These are phyloP conservation scores for Dasyprocta punctata DNA, from an alignment of 2,113 vertebrate genomes.

Conservation along the genomic window DNA sequence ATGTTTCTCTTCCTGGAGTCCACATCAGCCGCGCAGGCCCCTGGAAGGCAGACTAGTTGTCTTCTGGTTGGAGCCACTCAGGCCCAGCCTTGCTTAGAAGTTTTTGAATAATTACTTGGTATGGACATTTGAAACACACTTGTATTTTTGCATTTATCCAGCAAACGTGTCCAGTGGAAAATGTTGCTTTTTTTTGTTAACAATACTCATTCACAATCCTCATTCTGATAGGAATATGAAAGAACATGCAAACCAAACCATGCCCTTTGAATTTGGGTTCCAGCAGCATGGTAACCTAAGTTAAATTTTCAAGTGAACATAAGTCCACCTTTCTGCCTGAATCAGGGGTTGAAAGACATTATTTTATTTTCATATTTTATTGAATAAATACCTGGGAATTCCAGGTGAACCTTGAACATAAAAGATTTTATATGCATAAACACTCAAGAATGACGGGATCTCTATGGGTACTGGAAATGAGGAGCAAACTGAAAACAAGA, in stretches of 20 bases:
- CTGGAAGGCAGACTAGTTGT: too few relatives aligned
- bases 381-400: constrained; percentile 5
- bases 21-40: too few relatives aligned
- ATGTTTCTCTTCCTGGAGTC: too few relatives aligned
- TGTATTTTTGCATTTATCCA: background rate
- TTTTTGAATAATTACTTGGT: constrained; percentile 5
- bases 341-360: background rate
- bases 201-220: background rate
- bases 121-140: background rate
- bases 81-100: background rate
- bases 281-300: background rate
- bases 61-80: too few relatives aligned
- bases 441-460: background rate
- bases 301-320: background rate
- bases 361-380: constrained; percentile 1
- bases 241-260: background rate
- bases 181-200: background rate
- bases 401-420: background rate
- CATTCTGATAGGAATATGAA: background rate
- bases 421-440: background rate
- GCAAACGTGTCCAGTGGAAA: background rate
- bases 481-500: background rate
- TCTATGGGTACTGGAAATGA: background rate
- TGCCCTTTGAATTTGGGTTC: background rate
- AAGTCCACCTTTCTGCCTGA: background rate